Conservation (phyloP, 2,888 invertebrate species). For the Shargacucullia verbasci region DNA sequence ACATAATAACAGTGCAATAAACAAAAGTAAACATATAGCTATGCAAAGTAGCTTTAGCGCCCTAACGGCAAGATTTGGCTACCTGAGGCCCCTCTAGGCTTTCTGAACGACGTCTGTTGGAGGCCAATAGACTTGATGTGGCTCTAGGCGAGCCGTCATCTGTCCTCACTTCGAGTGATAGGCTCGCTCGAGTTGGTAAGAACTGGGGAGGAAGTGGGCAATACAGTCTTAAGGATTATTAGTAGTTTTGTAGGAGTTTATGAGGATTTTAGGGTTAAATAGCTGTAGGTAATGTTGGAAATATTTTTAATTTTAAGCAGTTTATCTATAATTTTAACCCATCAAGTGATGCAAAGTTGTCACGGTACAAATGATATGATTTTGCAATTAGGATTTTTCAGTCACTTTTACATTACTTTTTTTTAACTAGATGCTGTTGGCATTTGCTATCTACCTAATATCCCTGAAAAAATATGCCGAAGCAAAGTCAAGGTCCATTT, state of each 20-base stretch:
- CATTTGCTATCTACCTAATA: too few relatives aligned
- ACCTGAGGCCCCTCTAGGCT: slow-evolving; percentile 90
- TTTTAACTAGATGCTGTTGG: too few relatives aligned
- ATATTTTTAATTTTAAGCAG: too few relatives aligned
- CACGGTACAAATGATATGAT: too few relatives aligned
- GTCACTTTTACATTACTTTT: too few relatives aligned
- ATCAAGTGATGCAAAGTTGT: too few relatives aligned
- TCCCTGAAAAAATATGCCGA: too few relatives aligned
- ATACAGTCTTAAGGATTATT: slow-evolving; percentile 1
- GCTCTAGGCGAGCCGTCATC: slow-evolving; percentile 81
- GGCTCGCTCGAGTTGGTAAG: slow-evolving; percentile 89
- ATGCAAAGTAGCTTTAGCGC: slow-evolving; percentile 19
- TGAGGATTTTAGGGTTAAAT: not conserved
- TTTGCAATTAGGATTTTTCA: too few relatives aligned
- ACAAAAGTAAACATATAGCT: slow-evolving; percentile 8
- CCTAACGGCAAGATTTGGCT: slow-evolving; percentile 58
- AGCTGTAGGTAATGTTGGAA: too few relatives aligned
- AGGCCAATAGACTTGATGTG: slow-evolving; percentile 82
- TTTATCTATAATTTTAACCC: too few relatives aligned
- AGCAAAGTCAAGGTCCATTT: too few relatives aligned
- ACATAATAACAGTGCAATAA: slow-evolving; percentile 16
- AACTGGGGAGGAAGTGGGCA: slow-evolving; percentile 75
- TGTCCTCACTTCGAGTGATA: slow-evolving; percentile 90
- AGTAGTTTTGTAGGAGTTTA: not conserved
- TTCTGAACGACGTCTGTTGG: slow-evolving; percentile 88